Conservation (phyloP, 2,888 invertebrate genomes). For the Sesia apiformis region DNA sequence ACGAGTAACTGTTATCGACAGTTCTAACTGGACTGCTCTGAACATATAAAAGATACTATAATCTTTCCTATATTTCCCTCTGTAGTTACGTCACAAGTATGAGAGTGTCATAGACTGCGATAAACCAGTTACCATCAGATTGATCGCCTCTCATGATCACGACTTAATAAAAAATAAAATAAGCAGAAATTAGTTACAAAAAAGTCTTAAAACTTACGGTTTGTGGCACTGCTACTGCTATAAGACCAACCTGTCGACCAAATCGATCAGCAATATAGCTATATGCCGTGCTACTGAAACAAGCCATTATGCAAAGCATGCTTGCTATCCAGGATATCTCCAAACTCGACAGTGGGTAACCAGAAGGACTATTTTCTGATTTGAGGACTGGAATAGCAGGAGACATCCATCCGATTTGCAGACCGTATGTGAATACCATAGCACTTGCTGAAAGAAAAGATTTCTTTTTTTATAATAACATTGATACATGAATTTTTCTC, state of each 20-base stretch:
- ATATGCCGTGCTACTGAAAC: background rate
- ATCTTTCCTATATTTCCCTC: too few relatives aligned
- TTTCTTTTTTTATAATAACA: too few relatives aligned
- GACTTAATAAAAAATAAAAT: background rate
- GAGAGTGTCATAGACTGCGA: too few relatives aligned
- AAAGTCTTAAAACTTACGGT: constrained; percentile 5
- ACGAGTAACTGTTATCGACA: too few relatives aligned
- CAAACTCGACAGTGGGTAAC: constrained; percentile 5
- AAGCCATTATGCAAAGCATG: constrained; percentile 1
- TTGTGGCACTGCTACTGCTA: constrained; percentile 6
- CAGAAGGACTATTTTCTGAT: constrained; percentile 6
- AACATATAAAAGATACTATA: too few relatives aligned
- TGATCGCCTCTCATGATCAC: background rate
- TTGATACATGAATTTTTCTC: too few relatives aligned
- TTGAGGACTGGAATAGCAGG: constrained; percentile 3
- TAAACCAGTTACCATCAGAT: too few relatives aligned
- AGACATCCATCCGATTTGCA: constrained; percentile 9
- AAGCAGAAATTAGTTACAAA: background rate
- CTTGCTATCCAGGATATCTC: constrained; percentile 9
- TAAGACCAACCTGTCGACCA: constrained; percentile 5
- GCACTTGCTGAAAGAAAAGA: constrained; percentile 2
- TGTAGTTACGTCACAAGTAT: too few relatives aligned
- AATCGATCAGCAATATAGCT: constrained; percentile 5
- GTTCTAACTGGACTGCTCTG: too few relatives aligned
- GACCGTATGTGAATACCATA: constrained; percentile 5